These are phyloP conservation scores for Amphiprion clarkii DNA, from an alignment of 2,797 vertebrate genomes.

Conservation along the genomic window DNA sequence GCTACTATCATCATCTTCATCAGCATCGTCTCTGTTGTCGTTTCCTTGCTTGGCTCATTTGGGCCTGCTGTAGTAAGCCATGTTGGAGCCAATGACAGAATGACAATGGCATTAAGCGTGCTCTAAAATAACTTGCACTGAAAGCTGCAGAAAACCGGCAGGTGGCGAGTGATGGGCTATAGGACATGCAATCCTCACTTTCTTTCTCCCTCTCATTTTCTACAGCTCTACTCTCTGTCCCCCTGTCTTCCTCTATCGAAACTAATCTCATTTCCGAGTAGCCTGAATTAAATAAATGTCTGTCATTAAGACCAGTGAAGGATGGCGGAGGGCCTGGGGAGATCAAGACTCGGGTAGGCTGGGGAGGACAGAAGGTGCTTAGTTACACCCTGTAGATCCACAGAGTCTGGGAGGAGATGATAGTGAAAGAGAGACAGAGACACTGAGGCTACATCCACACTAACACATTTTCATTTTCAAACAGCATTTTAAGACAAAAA, in stretches of 20 bases:
- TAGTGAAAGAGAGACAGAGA: conserved; percentile 20
- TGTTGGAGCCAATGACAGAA: conserved; percentile 48
- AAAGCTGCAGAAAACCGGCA: conserved; percentile 21
- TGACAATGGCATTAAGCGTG: conserved; percentile 28
- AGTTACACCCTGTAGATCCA: conserved; percentile 53
- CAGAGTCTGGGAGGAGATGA: conserved; percentile 32
- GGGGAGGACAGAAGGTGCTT: conserved; percentile 59
- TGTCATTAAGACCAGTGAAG: conserved; percentile 75
- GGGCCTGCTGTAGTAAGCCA: conserved; percentile 29
- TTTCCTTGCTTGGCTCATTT: conserved; percentile 28
- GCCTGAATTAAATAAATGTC: conserved; percentile 77
- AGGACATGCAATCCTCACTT: conserved; percentile 16
- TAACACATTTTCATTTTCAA: too few relatives aligned
- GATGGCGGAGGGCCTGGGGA: conserved; percentile 52
- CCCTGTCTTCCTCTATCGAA: conserved; percentile 39
- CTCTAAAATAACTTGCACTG: conserved; percentile 34
- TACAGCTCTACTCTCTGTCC: conserved; percentile 23
- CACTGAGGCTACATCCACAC: neutral
- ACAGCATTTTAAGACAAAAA: too few relatives aligned
- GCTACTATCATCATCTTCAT: conserved; percentile 35
- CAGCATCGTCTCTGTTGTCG: conserved; percentile 35
- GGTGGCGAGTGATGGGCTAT: conserved; percentile 22
- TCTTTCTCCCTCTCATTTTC: conserved; percentile 28
- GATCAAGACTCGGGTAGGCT: conserved; percentile 46
- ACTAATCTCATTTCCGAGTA: conserved; percentile 75